These are phyloP conservation scores for Chironomus tentans DNA, from an alignment of 2,888 invertebrate species.

Conservation along the genomic window DNA sequence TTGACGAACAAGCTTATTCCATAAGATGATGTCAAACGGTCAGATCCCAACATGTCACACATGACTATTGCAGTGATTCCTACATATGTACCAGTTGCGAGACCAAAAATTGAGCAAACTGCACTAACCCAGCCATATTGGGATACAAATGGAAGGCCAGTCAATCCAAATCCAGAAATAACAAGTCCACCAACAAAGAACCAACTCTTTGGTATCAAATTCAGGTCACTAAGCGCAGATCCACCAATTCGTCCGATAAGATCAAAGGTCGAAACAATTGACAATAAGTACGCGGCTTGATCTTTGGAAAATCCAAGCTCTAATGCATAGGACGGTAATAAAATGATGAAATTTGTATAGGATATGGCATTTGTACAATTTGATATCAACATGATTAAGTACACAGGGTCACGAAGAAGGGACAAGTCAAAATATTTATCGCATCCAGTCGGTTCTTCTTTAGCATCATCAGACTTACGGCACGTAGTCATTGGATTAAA, in stretches of 20 bases:
- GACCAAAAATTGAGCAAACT: slow-evolving; percentile 67
- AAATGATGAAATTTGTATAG: slow-evolving; percentile 76
- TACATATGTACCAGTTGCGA: slow-evolving; percentile 76
- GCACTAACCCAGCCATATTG: slow-evolving; percentile 55
- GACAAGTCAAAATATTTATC: slow-evolving; percentile 66
- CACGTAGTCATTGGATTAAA: slow-evolving; percentile 44
- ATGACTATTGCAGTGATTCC: slow-evolving; percentile 81
- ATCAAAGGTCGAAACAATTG: slow-evolving; percentile 72
- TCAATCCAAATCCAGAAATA: slow-evolving; percentile 65
- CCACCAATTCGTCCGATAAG: slow-evolving; percentile 77
- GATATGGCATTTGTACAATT: slow-evolving; percentile 80
- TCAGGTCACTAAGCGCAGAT: slow-evolving; percentile 70
- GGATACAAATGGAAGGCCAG: slow-evolving; percentile 58
- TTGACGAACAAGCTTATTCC: slow-evolving; percentile 79
- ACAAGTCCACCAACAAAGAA: slow-evolving; percentile 73
- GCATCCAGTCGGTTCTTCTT: slow-evolving; percentile 37
- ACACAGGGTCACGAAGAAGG: slow-evolving; percentile 67
- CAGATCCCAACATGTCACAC: slow-evolving; percentile 78
- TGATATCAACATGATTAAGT: slow-evolving; percentile 71
- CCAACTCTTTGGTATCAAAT: slow-evolving; percentile 67
- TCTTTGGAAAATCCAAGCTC: slow-evolving; percentile 61
- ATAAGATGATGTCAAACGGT: slow-evolving; percentile 74
- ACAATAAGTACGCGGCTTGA: slow-evolving; percentile 61
- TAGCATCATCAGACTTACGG: slow-evolving; percentile 42
- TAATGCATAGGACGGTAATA: slow-evolving; percentile 68